Conservation (phyloP, 1,140 invertebrate genomes). For the Vanessa atalanta region DNA sequence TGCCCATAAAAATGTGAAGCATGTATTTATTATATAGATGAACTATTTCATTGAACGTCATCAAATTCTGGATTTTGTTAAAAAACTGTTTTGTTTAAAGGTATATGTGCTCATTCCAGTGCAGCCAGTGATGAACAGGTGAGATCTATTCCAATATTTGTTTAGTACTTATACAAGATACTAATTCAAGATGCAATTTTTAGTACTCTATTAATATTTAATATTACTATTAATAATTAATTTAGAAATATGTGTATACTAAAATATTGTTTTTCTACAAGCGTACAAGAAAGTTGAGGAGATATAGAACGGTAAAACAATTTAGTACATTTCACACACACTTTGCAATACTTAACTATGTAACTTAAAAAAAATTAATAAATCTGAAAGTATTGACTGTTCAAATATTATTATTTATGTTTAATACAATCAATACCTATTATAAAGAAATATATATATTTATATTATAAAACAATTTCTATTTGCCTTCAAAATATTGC, state of each 20-base stretch:
- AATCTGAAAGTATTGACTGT: too few species aligned
- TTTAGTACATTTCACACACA: neutral
- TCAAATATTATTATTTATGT: too few species aligned
- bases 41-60: too few species aligned
- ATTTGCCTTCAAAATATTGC: too few species aligned
- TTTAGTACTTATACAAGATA: neutral
- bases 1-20: too few species aligned
- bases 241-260: neutral
- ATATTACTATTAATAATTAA: too few species aligned
- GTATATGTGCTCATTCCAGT: conserved; percentile 33
- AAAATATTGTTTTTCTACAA: conserved; percentile 35
- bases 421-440: too few species aligned
- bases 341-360: neutral
- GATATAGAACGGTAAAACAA: conserved; percentile 48
- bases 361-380: too few species aligned
- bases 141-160: conserved; percentile 2
- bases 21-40: too few species aligned
- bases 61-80: neutral
- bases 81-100: conserved; percentile 22
- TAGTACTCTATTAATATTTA: too few species aligned
- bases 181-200: neutral
- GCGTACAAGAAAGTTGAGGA: conserved; percentile 47
- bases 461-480: too few species aligned
- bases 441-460: too few species aligned
- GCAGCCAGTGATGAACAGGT: conserved; percentile 28